Evolutionary conservation across 2,888 invertebrate genomes (phyloP), one percentile per base, ranked within the genome.

Genomic region (Zelleria hepariella): DNA sequence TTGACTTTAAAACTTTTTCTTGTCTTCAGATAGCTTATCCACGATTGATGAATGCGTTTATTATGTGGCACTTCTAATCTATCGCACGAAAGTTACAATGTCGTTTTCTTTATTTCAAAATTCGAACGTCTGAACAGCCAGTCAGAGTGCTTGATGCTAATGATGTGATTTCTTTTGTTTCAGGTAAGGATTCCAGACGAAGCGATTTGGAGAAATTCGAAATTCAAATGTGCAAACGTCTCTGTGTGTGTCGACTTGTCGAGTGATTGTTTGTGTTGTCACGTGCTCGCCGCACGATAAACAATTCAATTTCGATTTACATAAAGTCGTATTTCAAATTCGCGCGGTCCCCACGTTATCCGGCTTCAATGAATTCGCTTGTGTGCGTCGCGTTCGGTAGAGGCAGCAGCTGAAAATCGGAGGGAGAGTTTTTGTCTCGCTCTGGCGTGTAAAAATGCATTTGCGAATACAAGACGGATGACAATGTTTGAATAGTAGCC

Each of bases 321-420:
- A 78, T 82, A 81, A 78, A 80, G 81, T 77, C 78, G 77, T 81
- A 80, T 78, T 81, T 82, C 75, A 79, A 75, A 68, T 79, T 78
- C 70, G 67, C 76, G 69, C 74, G 70, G 68, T 65, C 70, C 71
- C 71, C 67, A 66, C 68, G 67, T 65, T 56, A 27, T 65, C 64
- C 67, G 62, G 59, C 27, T 59, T 61, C 63, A 65, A 65, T 65
- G 66, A 62, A 64, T 60, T 59, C 67, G 59, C 55, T 48, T 47
- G 62, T 69, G 69, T 79, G 75, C 75, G 74, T 77, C 15, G n/a
- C 32, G 32, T 42, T n/a, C 10, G 15, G 15, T 15, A 15, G 32
- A 15, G 69, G 67, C 67, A 72, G 78, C 78, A 80, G 78, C 78
- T 79, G 82, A 82, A 81, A 81, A 80, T 79, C 75, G 59, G 49